A percentile compares a stretch with the other conserved stretches of the same genome.
phyloP scores from a whole-genome alignment of 2,797 vertebrate species.

The Trematomus bernacchii region DNA sequence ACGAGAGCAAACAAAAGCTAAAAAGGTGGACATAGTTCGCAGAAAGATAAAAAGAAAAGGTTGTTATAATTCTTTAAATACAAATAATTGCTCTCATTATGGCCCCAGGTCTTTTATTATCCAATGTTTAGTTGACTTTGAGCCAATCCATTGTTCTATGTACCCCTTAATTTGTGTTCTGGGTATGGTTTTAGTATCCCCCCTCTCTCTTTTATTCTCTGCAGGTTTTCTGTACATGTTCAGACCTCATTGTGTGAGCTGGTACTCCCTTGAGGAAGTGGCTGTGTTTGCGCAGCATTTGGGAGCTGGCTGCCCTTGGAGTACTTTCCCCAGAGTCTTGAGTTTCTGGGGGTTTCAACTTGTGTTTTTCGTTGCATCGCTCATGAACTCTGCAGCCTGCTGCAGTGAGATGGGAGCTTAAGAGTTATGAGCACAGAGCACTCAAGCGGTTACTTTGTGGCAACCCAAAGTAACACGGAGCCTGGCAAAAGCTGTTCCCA shows the following conservation, averaged over 20 bases:
- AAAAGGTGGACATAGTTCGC: background rate
- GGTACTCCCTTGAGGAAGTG: constrained; percentile 44
- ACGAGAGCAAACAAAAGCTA: constrained; percentile 1
- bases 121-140: background rate
- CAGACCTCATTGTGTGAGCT: constrained; percentile 54
- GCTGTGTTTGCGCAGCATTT: constrained; percentile 48
- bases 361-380: constrained; percentile 50
- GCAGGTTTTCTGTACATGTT: constrained; percentile 44
- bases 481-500: constrained; percentile 15
- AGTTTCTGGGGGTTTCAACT: constrained; percentile 51
- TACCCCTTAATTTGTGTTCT: constrained; percentile 16
- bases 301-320: constrained; percentile 61
- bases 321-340: constrained; percentile 48
- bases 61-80: background rate
- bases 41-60: background rate
- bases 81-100: background rate
- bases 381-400: constrained; percentile 57
- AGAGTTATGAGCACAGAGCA: constrained; percentile 44
- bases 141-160: background rate
- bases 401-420: constrained; percentile 34
- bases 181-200: constrained; percentile 11
- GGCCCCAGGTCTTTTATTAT: background rate
- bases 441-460: constrained; percentile 47
- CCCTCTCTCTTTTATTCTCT: constrained; percentile 9
- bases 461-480: constrained; percentile 18